These are phyloP conservation scores for Echinarachnius parma DNA, from an alignment of 53 echinoderm and acorn worm genomes.

Conservation along the genomic window DNA sequence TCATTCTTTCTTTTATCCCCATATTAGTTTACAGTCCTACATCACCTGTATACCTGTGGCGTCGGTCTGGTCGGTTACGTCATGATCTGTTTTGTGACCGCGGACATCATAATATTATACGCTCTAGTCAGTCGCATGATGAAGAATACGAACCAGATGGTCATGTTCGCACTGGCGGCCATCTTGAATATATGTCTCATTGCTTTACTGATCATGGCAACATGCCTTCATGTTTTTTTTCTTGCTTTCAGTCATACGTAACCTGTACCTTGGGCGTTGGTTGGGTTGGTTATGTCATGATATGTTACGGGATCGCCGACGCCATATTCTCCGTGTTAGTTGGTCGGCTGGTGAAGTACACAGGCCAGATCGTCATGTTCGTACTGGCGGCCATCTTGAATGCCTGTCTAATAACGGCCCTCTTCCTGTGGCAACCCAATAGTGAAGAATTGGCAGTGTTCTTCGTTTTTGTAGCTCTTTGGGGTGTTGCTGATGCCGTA, in stretches of 20 bases:
- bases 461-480: slow-evolving; percentile 75
- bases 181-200: too few relatives aligned
- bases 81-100: too few relatives aligned
- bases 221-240: too few relatives aligned
- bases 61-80: too few relatives aligned
- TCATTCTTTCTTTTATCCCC: too few relatives aligned
- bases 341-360: slow-evolving; percentile 69
- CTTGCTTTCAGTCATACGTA: slow-evolving; percentile 95
- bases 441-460: slow-evolving; percentile 63
- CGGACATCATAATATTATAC: too few relatives aligned
- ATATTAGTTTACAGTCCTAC: too few relatives aligned
- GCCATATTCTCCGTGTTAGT: slow-evolving; percentile 63
- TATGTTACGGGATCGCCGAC: slow-evolving; percentile 88
- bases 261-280: slow-evolving; percentile 88
- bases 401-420: slow-evolving; percentile 55
- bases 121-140: too few relatives aligned
- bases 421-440: slow-evolving; percentile 70
- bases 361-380: slow-evolving; percentile 73
- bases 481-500: slow-evolving; percentile 83
- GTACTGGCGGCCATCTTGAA: slow-evolving; percentile 59
- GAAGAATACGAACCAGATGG: too few relatives aligned
- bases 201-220: too few relatives aligned
- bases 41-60: too few relatives aligned
- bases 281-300: slow-evolving; percentile 97
- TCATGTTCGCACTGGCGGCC: too few relatives aligned